Evolutionary conservation across 2,888 invertebrate genomes (phyloP).

Genomic region (Nebria salina): DNA sequence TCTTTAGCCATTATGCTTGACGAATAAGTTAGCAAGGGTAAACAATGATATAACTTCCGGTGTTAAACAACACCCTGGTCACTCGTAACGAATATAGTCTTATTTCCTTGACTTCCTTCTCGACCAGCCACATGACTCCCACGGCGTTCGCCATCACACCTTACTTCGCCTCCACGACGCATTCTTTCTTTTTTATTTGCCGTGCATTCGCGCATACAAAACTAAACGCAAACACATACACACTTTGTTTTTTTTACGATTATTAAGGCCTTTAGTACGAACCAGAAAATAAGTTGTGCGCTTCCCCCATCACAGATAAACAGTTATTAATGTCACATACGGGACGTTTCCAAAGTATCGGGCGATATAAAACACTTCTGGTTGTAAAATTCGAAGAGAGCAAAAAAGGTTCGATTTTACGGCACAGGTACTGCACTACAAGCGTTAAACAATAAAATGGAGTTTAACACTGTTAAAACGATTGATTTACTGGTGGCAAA

Average conservation of each 20-base stretch:
- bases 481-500: constrained; percentile 12
- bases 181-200: constrained; percentile 33
- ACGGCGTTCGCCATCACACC: constrained; percentile 11
- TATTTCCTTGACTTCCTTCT: constrained; percentile 28
- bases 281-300: neutral
- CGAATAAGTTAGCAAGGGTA: neutral
- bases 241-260: neutral
- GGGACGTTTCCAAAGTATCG: constrained; percentile 17
- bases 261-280: neutral
- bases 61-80: constrained; percentile 45
- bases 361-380: neutral
- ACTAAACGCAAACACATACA: neutral
- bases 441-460: constrained; percentile 8
- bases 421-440: neutral
- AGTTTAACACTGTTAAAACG: neutral
- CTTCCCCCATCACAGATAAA: constrained; percentile 23
- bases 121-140: constrained; percentile 28
- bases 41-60: constrained; percentile 40
- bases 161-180: neutral
- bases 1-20: neutral
- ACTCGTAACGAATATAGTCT: constrained; percentile 47
- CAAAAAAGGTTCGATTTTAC: constrained; percentile 17
- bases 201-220: neutral
- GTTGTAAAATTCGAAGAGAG: constrained; percentile 10
- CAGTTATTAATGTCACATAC: constrained; percentile 17